These are phyloP conservation scores for Pachyramphus minor DNA, from an alignment of 2,113 vertebrate species.

Conservation along the genomic window DNA sequence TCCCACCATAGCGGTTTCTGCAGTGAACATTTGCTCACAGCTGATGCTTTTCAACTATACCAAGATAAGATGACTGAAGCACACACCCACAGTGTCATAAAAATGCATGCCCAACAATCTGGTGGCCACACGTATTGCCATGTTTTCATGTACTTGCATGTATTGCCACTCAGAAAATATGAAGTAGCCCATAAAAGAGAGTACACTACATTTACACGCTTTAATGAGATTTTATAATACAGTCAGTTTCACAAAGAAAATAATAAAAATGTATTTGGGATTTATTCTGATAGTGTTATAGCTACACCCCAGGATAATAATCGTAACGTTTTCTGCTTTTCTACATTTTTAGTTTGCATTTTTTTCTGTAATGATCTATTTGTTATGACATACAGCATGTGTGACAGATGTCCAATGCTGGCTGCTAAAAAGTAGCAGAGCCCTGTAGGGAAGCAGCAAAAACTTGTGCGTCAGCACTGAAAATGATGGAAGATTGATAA, in stretches of 20 bases:
- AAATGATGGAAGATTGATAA: conserved; percentile 33
- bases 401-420: conserved; percentile 72
- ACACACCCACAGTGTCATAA: neutral
- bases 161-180: neutral
- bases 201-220: neutral
- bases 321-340: conserved; percentile 27
- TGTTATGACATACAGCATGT: conserved; percentile 71
- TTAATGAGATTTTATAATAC: conserved; percentile 39
- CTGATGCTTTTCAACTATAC: neutral
- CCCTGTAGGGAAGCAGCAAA: conserved; percentile 57
- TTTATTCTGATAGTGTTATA: conserved; percentile 47
- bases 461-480: conserved; percentile 36
- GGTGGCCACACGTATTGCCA: neutral
- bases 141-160: neutral
- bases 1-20: neutral
- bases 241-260: conserved; percentile 46
- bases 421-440: conserved; percentile 59
- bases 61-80: neutral
- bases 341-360: conserved; percentile 28
- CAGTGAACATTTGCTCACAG: neutral
- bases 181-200: neutral
- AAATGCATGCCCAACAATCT: neutral
- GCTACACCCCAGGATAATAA: conserved; percentile 22
- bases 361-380: conserved; percentile 63
- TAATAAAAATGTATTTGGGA: conserved; percentile 25